phyloP scores from a whole-genome alignment of 2,888 invertebrate genomes.

The Gastracanthus pulcherrimus region DNA sequence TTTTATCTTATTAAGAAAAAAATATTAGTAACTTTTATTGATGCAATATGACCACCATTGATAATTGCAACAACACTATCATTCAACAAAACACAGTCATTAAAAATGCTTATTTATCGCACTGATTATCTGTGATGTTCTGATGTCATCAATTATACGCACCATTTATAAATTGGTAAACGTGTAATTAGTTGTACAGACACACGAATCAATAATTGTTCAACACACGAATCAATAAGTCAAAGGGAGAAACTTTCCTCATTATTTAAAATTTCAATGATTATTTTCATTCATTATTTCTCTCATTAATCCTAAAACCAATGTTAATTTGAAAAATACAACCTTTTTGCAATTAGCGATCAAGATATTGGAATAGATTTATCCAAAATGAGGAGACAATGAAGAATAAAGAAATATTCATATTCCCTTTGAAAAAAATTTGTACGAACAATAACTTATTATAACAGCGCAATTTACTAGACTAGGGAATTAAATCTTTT shows the following conservation, averaged over 20 bases:
- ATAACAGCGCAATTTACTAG: background rate
- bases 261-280: conserved; percentile 27
- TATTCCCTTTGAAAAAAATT: background rate
- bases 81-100: conserved; percentile 47
- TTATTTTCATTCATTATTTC: background rate
- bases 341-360: too few species aligned
- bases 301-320: conserved; percentile 3
- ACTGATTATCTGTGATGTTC: conserved; percentile 26
- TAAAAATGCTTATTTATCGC: conserved; percentile 34
- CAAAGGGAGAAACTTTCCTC: conserved; percentile 18
- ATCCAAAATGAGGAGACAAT: too few species aligned
- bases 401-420: background rate
- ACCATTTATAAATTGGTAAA: conserved; percentile 39
- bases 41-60: conserved; percentile 51
- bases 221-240: conserved; percentile 50
- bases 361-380: too few species aligned
- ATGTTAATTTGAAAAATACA: too few species aligned
- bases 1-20: conserved; percentile 1
- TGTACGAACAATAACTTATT: background rate
- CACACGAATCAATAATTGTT: conserved; percentile 51
- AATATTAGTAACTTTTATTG: conserved; percentile 27
- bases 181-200: conserved; percentile 30
- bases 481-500: background rate
- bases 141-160: conserved; percentile 40
- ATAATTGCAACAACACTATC: conserved; percentile 33